Base-by-base conservation (phyloP, 2,113 vertebrate genomes). In the Entelurus aequoreus region DNA sequence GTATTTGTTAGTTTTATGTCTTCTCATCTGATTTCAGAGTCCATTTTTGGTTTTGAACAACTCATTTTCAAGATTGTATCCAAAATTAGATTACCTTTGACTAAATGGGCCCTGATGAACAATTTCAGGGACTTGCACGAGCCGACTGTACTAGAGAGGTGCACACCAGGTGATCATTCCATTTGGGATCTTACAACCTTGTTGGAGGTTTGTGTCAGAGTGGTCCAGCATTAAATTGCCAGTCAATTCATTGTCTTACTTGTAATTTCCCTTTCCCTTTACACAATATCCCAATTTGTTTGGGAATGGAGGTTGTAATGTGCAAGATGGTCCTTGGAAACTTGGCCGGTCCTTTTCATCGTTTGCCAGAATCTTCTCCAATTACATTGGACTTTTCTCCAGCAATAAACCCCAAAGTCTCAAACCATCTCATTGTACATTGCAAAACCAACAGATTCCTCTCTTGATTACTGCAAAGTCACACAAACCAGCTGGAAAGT, bases 401-500 rank as follows among this genome's bases (percentile, higher is more conserved):
- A 62, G 55, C 9, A 10, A 52, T 65, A 71, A 74, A 77, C 65
- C 60, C 62, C 1, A 12, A 46, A 56, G 60, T 58, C 63, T n/a
- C 61, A 80, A 74, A 74, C 54, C 65, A 69, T 73, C 21, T 79
- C 71, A 69, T 78, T 83, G 54, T 66, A 49, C 62, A 58, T 63
- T 71, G 56, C 76, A 61, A 70, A 81, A 65, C 70, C 70, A 60
- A 79, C 60, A 72, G 70, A 81, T 81, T 81, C 64, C 65, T 73
- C 53, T 65, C 56, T 62, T 74, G 70, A 82, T 80, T 75, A 60
- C 68, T 68, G 53, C 60, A 38, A 35, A 66, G 55, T 65, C 40
- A 60, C 37, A 42, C 9, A 6, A 49, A 67, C 69, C 76, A 74
- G 54, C 65, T 80, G 77, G 71, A 83, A 77, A 48, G 61, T 71